Evolutionary conservation across 2,888 invertebrate species (phyloP), one percentile per base, ranked within the genome.

Genomic region (Cyclophora punctaria): DNA sequence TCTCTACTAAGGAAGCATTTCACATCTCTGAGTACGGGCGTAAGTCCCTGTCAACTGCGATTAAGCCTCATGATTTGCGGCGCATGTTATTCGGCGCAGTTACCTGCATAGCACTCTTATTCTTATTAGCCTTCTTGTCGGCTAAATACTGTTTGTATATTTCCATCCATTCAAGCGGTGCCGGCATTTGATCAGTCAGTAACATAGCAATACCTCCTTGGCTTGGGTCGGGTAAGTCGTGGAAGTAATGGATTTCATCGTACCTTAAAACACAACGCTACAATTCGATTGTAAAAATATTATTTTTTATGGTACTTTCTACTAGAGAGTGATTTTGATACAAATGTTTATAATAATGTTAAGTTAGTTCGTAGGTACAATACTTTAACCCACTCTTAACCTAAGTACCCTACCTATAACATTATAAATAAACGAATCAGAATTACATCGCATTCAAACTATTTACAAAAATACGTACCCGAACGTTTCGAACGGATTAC

Each of bases 81-180:
- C n/a, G 41, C n/a, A 41, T 35, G 1, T 46, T 44, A 44, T 47
- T 51, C 49, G 46, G 41, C 50, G 35, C 5, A 44, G 44, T 48
- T 53, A 75, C 76, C 57, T 75, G 61, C 4, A 58, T 51, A 5
- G 64, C 41, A 41, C 63, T 57, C 67, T 78, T 78, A 4, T 69
- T 71, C 61, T 76, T 76, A 33, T 77, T 72, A 0, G 70, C 61
- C 49, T 68, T 70, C 47, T 73, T 69, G 45, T 69, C 50, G 48
- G 62, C 61, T 35, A 73, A 44, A 49, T 71, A 73, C 2, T 52
- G 54, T 60, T 78, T 56, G 48, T 83, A 78, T 57, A 75, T 55
- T 49, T 76, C 69, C 45, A 69, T 55, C 82, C 83, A 84, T 51
- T 80, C 76, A 0, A 57, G 41, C 1, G 85, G 83, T 2, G 69